Base-by-base conservation (phyloP, 2,113 vertebrate species). In the Triplophysa dalaica region DNA sequence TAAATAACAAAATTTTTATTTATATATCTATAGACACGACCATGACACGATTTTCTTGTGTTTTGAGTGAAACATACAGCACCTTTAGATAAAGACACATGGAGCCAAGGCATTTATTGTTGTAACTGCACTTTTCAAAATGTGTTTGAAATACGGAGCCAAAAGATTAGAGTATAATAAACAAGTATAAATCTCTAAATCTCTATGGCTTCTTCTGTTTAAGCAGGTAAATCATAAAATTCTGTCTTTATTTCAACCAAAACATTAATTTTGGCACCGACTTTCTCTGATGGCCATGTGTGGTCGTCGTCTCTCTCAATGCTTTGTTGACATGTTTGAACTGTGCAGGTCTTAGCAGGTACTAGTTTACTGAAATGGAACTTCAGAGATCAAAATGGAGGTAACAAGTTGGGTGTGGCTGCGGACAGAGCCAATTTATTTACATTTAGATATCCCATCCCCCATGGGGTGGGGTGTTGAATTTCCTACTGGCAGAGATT, bases 401-500 rank as follows among this genome's bases (percentile, higher is more conserved):
- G 50, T 22, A 60, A 45, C 73, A 79, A 65, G 62, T 48, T 64
- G 70, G 81, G 76, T 48, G 73, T 73, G 70, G 64, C 26, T 77
- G 29, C 29, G 41, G 77, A 77, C 80, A 77, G 29, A 77, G 29
- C 69, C 16, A 65, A 63, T 72, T 65, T 74, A 70, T 84, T 84
- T 75, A 77, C 69, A 80, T 41, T 70, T 61, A 26, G 58, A 74
- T 14, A 62, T 60, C 50, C 48, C 58, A 65, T 77, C 68, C 77
- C 50, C 75, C 74, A 45, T 68, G 74, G 76, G 45, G 54, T 56
- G 77, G 70, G 84, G 87, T 80, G 85, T 86, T 82, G 82, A 67
- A 60, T 89, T 91, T 89, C 88, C 86, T 87, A 75, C 75, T 82
- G 65, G 60, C 69, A 78, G 78, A 52, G 73, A 80, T 84, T 77